These are phyloP conservation scores for Sylvia borin DNA, from an alignment of 2,797 vertebrate species.

Conservation along the genomic window DNA sequence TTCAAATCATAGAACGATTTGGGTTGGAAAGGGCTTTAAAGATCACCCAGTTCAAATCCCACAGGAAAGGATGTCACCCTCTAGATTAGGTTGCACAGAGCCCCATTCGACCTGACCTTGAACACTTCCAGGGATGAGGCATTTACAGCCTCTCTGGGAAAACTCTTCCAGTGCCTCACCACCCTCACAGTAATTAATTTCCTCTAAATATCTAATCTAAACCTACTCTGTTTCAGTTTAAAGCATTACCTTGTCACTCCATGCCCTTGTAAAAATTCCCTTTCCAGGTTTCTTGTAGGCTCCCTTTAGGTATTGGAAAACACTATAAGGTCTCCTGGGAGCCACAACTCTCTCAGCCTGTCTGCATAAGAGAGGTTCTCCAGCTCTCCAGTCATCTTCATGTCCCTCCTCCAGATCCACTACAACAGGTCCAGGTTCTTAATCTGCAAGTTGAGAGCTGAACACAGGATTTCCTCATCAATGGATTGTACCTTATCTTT, in stretches of 20 bases:
- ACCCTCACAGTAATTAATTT: not conserved
- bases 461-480: not conserved
- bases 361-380: not conserved
- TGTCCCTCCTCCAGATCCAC: not conserved
- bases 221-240: not conserved
- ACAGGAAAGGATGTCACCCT: not conserved
- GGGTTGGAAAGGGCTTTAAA: not conserved
- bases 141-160: not conserved
- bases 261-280: too few species aligned
- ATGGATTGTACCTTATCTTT: not conserved
- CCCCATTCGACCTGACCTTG: not conserved
- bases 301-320: not conserved
- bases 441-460: not conserved
- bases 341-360: not conserved
- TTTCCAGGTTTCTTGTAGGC: too few species aligned
- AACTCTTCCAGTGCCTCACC: not conserved
- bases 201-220: not conserved
- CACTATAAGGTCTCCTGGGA: not conserved
- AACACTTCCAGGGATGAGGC: not conserved
- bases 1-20: not conserved
- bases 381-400: accelerated
- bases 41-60: not conserved
- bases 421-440: not conserved
- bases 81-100: not conserved
- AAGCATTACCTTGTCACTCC: not conserved